Evolutionary conservation across 2,888 invertebrate genomes (phyloP).

Genomic region (Chrysolina americana): DNA sequence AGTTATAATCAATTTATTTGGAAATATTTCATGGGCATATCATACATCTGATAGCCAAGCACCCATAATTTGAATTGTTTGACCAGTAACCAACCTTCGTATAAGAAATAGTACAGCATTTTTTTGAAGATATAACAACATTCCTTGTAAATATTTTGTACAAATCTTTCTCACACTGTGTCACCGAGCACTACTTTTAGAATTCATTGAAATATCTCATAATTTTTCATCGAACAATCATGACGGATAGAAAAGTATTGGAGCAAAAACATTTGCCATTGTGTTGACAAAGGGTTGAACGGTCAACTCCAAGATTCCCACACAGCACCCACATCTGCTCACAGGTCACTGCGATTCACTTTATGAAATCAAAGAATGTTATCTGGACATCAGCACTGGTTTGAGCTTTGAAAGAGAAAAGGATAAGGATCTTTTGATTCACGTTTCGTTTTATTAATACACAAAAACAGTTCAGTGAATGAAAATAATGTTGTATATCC

Average conservation of each 20-base stretch:
- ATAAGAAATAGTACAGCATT: too few relatives aligned
- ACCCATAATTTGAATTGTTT: too few relatives aligned
- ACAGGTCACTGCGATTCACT: conserved; percentile 52
- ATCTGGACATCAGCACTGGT: conserved; percentile 55
- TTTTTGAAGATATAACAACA: too few relatives aligned
- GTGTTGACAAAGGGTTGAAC: conserved; percentile 58
- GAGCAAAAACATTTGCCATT: conserved; percentile 60
- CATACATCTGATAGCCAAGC: too few relatives aligned
- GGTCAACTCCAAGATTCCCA: conserved; percentile 54
- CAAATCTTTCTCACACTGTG: conserved; percentile 36
- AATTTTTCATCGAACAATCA: conserved; percentile 44
- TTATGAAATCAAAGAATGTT: conserved; percentile 56
- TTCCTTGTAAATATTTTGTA: too few relatives aligned
- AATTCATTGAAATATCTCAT: conserved; percentile 33
- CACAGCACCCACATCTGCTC: conserved; percentile 62
- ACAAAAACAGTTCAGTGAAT: neutral
- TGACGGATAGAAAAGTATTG: conserved; percentile 52
- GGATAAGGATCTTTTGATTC: conserved; percentile 45
- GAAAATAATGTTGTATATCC: neutral
- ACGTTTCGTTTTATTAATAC: conserved; percentile 36
- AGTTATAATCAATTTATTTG: too few relatives aligned
- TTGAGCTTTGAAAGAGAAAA: conserved; percentile 29
- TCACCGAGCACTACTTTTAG: conserved; percentile 20
- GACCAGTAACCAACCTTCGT: too few relatives aligned
- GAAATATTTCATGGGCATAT: too few relatives aligned